phyloP scores from a whole-genome alignment of 2,113 vertebrate species.

The Sturnira hondurensis region DNA sequence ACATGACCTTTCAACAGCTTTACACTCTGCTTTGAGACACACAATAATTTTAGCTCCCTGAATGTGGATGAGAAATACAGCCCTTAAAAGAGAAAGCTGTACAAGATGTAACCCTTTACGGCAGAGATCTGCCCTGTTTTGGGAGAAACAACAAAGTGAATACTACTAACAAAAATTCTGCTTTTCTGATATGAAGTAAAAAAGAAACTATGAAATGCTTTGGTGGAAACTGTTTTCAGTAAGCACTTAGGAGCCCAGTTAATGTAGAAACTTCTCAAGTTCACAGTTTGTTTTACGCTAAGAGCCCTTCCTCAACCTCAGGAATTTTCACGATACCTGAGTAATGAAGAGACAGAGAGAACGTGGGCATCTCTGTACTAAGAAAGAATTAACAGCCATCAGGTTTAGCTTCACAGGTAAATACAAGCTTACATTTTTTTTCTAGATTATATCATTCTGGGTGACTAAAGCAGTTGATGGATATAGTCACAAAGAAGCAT shows the following conservation, averaged over 20 bases:
- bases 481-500: neutral
- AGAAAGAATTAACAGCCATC: neutral
- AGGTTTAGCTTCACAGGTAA: neutral
- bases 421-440: neutral
- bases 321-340: neutral
- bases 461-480: neutral
- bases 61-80: neutral
- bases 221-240: neutral
- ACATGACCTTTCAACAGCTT: constrained; percentile 38
- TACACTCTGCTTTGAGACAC: constrained; percentile 3
- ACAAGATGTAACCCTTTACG: neutral
- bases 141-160: neutral
- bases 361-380: neutral
- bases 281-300: neutral
- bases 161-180: neutral
- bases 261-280: neutral
- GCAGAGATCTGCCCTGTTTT: neutral
- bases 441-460: neutral
- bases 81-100: neutral
- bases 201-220: neutral
- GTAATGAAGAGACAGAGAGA: neutral
- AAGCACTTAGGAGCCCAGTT: neutral
- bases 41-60: constrained; percentile 21
- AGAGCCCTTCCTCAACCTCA: neutral
- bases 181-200: neutral